Percentiles rank a stretch among this genome's conserved stretches.
These are phyloP conservation scores for Gallinago nigripennis DNA, from an alignment of 2,797 vertebrate genomes.

Conservation along the genomic window DNA sequence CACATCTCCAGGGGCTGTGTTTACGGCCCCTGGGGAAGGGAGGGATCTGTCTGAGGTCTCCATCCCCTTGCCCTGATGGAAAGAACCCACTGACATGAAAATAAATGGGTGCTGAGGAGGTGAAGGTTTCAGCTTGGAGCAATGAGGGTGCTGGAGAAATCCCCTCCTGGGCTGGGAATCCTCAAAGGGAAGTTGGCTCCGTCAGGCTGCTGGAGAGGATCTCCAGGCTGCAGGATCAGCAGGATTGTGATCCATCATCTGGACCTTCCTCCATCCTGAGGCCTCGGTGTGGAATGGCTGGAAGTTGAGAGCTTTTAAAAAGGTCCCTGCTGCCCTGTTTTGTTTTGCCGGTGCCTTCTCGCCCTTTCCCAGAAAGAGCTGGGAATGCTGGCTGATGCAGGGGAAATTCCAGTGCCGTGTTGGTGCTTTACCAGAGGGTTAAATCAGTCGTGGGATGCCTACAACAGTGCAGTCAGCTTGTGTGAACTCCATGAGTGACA, in stretches of 20 bases:
- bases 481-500: not conserved
- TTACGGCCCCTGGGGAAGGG: not conserved
- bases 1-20: rapidly evolving
- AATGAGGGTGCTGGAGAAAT: not conserved
- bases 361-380: not conserved
- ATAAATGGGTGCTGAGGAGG: not conserved
- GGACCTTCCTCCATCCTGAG: not conserved
- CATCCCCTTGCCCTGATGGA: not conserved
- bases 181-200: not conserved
- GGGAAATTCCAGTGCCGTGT: not conserved
- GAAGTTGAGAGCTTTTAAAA: not conserved
- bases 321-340: not conserved
- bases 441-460: not conserved
- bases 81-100: not conserved
- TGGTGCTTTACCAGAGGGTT: not conserved
- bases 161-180: not conserved
- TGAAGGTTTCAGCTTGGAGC: not conserved
- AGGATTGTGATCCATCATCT: not conserved
- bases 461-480: not conserved
- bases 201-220: rapidly evolving
- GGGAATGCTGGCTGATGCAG: not conserved
- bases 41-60: not conserved
- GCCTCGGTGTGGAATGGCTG: not conserved
- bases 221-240: not conserved
- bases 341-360: not conserved